Base-by-base conservation (phyloP, 2,797 vertebrate species). In the Poecilia wingei region DNA sequence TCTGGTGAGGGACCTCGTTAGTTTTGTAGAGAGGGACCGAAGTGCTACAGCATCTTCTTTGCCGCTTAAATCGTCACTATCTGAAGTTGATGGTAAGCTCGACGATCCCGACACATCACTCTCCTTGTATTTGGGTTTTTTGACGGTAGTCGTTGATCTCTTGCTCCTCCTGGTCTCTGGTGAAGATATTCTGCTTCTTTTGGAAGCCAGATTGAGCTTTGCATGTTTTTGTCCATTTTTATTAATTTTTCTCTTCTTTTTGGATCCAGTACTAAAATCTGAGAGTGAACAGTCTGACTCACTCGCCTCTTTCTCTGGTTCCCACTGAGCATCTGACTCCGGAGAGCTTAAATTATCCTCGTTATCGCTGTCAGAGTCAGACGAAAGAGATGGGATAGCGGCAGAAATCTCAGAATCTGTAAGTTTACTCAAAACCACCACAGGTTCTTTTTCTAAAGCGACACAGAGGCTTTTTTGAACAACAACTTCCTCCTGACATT, bases 391-490 rank as follows among this genome's bases (percentile, higher is more conserved):
- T 68, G 0, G 0, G 2, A 53, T 4, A 51, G 25, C 10, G 0
- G 0, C 8, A 20, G 7, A 22, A 18, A 84, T 43, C 43, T 33
- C 0, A 12, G 3, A 0, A 1, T 0, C 0, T 39, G 75, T 3
- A 57, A 92, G 84, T 79, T 74, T 89, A 13, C 25, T 87, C 75
- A 93, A 68, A 49, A 77, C 70, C 45, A 93, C 90, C 2, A 84
- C 81, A 2, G 81, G 49, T 22, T 80, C 0, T 39, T 46, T 87
- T 1, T 3, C 78, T 12, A 31, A 55, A 64, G 1, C 0, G 25
- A 4, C 39, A 3, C 1, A 4, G 3, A 0, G 18, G 8, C 0
- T 0, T 25, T 43, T 73, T 68, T 39, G 36, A 3, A 10, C 16
- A 4, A 18, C 2, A 1, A 18, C 3, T 71, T 36, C 28, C 16